Base-by-base conservation (phyloP, 2,113 vertebrate genomes). In the Porphyrio hochstetteri region DNA sequence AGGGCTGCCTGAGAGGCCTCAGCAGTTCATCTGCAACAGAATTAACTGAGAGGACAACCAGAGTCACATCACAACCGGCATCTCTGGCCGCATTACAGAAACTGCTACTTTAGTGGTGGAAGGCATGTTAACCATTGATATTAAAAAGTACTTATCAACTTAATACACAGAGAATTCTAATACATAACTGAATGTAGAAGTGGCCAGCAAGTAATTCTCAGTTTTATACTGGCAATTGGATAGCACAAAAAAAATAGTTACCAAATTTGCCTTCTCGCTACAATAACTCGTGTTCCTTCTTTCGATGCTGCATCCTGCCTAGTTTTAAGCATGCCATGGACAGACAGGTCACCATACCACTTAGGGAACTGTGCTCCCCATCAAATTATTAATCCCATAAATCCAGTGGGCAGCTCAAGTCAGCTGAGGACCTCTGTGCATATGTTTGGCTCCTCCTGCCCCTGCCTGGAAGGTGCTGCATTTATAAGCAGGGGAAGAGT, bases 41-140 rank as follows among this genome's bases (percentile, higher is more conserved):
- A 81, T 5, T 16, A 79, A 71, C 53, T 16, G 29, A 63, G 35
- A 63, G 25, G 17, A 76, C 14, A 86, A 86, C 46, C 7, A 64
- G 1, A 0, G n/a, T 70, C 42, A 33, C 21, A 63, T 14, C 50
- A 24, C 14, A 59, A 52, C 25, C 0, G 50, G 55, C 31, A 69
- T 59, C 29, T 80, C 57, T 71, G 85, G 46, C 52, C 33, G 56
- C 2, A 2, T 13, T 35, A 42, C 16, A 77, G 33, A 52, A 81
- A 12, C 13, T 38, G 36, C 10, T 44, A 55, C 56, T n/a, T 65
- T 15, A 93, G 21, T 5, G 7, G 14, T 10, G 12, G 33, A 76
- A 77, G 7, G 10, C 48, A 55, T 17, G 8, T 50, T 68, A 67
- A 78, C 3, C 21, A n/a, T 1, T 13, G 17, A 53, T 21, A 82